Evolutionary conservation across 2,888 invertebrate species (phyloP), one percentile per base, ranked within the genome.

Genomic region (Drosophila mettleri): DNA sequence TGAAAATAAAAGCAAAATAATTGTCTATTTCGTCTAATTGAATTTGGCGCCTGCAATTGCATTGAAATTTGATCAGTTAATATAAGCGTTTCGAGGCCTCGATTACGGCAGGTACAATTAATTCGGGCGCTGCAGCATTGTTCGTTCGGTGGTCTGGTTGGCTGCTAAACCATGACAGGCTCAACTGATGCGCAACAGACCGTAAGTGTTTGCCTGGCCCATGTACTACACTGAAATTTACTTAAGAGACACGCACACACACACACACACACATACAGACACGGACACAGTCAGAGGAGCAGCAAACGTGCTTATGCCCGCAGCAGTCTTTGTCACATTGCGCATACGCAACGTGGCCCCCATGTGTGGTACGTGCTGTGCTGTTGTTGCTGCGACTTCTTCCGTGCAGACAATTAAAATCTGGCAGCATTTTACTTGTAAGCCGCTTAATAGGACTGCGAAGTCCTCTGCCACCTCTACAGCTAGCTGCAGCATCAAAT

Each of bases 371-470:
- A 38, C 45, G 31, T 57, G 51, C 38, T 12, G 10, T 51, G 1
- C 16, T 38, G 29, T 22, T 69, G 24, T 31, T 58, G 58, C 36
- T 58, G 73, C 65, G 65, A 43, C 61, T 71, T 72, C 58, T 61
- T 46, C 51, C 59, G 59, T 65, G 81, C 78, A 89, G 86, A 89
- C 90, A 90, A 90, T 90, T 90, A 90, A 90, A 91, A 91, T 88
- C 91, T 89, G 90, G 90, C 89, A 90, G 90, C 89, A 88, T 90
- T 89, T 91, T 89, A 68, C 74, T 65, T 79, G 81, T 80, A 91
- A 91, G 90, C 90, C 90, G 90, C 90, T 91, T 91, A 91, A 90
- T 90, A 91, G 90, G 84, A 78, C 69, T 57, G 69, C 62, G 80
- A 81, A 79, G 72, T 80, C 71, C 74, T 69, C 58, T 65, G 43